Conservation (phyloP, 2,113 vertebrate species). For the Cygnus atratus region DNA sequence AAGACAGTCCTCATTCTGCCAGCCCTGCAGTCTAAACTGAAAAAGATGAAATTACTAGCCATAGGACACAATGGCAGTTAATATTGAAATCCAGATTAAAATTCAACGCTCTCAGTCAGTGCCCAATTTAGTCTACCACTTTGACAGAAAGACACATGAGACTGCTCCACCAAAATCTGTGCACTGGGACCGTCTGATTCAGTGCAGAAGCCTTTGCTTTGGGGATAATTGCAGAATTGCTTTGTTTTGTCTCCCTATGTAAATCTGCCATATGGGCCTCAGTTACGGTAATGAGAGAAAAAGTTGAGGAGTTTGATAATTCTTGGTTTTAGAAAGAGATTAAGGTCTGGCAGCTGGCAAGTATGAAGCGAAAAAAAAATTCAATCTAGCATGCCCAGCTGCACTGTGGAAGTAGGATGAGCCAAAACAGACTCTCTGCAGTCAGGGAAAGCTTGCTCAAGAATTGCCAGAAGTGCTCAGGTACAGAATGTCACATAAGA, state of each 20-base stretch:
- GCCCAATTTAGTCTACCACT: neutral
- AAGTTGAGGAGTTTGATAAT: constrained; percentile 63
- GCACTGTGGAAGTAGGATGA: constrained; percentile 39
- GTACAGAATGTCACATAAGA: constrained; percentile 27
- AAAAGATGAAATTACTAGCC: neutral
- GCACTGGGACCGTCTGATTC: neutral
- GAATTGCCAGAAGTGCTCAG: constrained; percentile 42
- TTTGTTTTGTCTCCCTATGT: constrained; percentile 66
- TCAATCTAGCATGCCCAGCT: constrained; percentile 62
- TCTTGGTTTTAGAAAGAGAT: constrained; percentile 61
- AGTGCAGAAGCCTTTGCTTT: constrained; percentile 45
- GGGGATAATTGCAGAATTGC: constrained; percentile 53
- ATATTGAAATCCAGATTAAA: neutral
- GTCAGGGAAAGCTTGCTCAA: constrained; percentile 8
- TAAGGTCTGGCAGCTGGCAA: constrained; percentile 63
- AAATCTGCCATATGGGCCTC: constrained; percentile 68
- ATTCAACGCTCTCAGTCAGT: neutral
- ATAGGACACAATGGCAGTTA: neutral
- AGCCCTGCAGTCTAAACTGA: neutral
- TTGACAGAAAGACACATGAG: neutral
- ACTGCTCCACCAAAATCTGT: constrained; percentile 20
- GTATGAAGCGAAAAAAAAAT: constrained; percentile 39
- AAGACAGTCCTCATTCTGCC: neutral
- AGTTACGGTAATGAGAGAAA: constrained; percentile 48
- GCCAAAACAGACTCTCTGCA: constrained; percentile 37